phyloP scores from a whole-genome alignment of 2,797 vertebrate species.

The Avahi laniger region DNA sequence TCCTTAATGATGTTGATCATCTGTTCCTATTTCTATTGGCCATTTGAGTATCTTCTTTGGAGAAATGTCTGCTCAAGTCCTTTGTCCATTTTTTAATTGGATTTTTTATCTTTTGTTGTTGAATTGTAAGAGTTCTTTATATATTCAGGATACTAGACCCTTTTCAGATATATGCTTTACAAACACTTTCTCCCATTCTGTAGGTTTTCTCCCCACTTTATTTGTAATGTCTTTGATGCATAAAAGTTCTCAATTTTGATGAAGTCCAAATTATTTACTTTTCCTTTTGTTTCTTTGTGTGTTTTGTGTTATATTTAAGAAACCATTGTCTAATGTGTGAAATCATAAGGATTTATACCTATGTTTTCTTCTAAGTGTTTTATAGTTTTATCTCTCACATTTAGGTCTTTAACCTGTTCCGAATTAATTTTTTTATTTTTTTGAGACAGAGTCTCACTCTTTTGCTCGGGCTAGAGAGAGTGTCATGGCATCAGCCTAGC shows the following conservation, averaged over 20 bases:
- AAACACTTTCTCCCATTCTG: background rate
- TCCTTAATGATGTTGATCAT: background rate
- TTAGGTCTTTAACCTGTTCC: background rate
- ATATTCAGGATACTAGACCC: background rate
- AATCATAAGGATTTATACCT: background rate
- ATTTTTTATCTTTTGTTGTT: background rate
- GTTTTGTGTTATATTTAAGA: background rate
- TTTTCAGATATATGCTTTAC: background rate
- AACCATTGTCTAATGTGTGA: background rate
- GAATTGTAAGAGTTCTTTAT: background rate
- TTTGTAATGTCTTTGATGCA: background rate
- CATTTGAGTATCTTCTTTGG: background rate
- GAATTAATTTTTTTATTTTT: background rate
- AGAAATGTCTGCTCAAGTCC: background rate
- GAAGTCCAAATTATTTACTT: background rate
- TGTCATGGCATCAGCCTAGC: no score
- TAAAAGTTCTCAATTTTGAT: background rate
- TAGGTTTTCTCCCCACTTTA: background rate
- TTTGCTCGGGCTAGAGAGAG: no score
- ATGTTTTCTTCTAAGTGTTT: conserved; percentile 10
- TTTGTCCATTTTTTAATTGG: background rate
- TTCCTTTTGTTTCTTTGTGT: background rate
- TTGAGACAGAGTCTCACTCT: no score
- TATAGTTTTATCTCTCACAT: background rate
- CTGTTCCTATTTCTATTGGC: background rate